A percentile compares a stretch with the other conserved stretches of the same genome.
phyloP scores from a whole-genome alignment of 2,888 invertebrate species.

The Caenorhabditis sulstoni region DNA sequence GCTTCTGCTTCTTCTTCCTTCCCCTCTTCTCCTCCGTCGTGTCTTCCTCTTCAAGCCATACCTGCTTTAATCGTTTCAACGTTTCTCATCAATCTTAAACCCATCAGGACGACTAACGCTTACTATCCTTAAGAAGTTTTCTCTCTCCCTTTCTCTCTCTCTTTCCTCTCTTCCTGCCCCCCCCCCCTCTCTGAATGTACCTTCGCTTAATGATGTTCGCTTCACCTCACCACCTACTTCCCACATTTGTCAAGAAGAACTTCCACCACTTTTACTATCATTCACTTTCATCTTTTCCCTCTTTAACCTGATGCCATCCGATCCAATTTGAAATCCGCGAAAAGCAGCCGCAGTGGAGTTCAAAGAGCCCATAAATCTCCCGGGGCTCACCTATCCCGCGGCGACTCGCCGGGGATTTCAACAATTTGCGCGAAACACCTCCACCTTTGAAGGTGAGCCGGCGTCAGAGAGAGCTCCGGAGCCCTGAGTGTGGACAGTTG shows the following conservation, averaged over 20 bases:
- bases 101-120: conserved; percentile 45
- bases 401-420: conserved; percentile 8
- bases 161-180: background rate
- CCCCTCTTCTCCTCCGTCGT: conserved; percentile 2
- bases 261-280: conserved; percentile 14
- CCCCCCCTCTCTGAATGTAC: conserved; percentile 5
- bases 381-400: background rate
- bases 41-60: conserved; percentile 25
- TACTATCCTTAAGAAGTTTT: conserved; percentile 25
- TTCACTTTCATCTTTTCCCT: conserved; percentile 28
- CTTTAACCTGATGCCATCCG: background rate
- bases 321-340: conserved; percentile 34
- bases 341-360: conserved; percentile 12
- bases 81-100: conserved; percentile 63
- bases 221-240: conserved; percentile 34
- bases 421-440: conserved; percentile 40
- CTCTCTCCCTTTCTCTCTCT: conserved; percentile 8
- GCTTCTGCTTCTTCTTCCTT: conserved; percentile 1
- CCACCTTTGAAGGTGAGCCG: conserved; percentile 32
- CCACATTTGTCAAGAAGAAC: conserved; percentile 10
- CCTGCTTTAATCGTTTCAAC: conserved; percentile 60
- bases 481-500: conserved; percentile 2
- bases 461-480: too few species aligned
- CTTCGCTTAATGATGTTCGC: conserved; percentile 43
- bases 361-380: conserved; percentile 31